Evolutionary conservation across 2,797 vertebrate genomes (phyloP).

Genomic region (Gallinago nigripennis): DNA sequence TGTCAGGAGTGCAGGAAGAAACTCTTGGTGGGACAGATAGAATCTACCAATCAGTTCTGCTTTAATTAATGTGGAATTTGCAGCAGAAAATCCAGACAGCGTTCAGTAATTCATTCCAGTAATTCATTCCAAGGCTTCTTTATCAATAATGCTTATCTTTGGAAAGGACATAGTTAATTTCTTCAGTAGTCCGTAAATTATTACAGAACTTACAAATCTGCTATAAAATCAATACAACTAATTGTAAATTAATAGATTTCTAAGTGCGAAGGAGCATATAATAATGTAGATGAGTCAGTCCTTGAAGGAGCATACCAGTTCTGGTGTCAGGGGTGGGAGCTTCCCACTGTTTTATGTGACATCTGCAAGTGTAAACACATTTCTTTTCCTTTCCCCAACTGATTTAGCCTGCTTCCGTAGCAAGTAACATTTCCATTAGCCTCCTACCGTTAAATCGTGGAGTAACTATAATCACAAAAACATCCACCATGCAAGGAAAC

Average conservation of each 20-base stretch:
- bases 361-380: slow-evolving; percentile 84
- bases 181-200: slow-evolving; percentile 75
- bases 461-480: slow-evolving; percentile 77
- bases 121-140: slow-evolving; percentile 60
- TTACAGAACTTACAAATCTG: slow-evolving; percentile 71
- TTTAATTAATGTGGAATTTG: slow-evolving; percentile 84
- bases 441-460: slow-evolving; percentile 80
- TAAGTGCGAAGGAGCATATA: slow-evolving; percentile 70
- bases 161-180: slow-evolving; percentile 73
- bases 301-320: slow-evolving; percentile 64
- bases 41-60: slow-evolving; percentile 73
- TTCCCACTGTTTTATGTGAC: slow-evolving; percentile 79
- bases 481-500: slow-evolving; percentile 75
- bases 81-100: slow-evolving; percentile 75
- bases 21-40: slow-evolving; percentile 63
- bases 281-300: slow-evolving; percentile 73
- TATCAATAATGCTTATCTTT: slow-evolving; percentile 71
- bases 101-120: slow-evolving; percentile 78
- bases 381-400: slow-evolving; percentile 73
- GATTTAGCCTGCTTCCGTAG: slow-evolving; percentile 72
- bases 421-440: slow-evolving; percentile 82
- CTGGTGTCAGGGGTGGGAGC: slow-evolving; percentile 59
- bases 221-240: slow-evolving; percentile 78
- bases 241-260: slow-evolving; percentile 80
- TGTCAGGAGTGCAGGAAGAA: neutral